phyloP scores from a whole-genome alignment of 2,113 vertebrate genomes.

The Rattus rattus region DNA sequence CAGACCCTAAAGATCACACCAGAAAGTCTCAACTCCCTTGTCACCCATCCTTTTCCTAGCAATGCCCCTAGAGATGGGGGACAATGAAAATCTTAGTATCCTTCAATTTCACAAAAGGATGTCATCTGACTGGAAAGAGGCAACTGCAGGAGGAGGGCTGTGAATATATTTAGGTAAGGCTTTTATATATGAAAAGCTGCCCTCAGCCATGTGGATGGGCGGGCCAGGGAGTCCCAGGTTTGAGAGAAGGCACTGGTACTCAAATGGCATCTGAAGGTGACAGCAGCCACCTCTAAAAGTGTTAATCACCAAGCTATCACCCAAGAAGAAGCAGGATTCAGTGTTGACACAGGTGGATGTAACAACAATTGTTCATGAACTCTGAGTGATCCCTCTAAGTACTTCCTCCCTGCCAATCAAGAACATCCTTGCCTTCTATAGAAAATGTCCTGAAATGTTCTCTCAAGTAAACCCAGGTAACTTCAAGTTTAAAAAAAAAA shows the following conservation, averaged over 20 bases:
- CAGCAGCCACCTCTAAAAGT: not conserved
- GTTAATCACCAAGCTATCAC: not conserved
- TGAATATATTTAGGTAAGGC: not conserved
- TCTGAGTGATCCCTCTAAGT: not conserved
- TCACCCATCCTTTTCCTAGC: not conserved
- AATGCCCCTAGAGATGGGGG: not conserved
- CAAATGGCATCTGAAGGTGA: not conserved
- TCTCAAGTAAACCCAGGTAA: not conserved
- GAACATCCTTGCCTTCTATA: not conserved
- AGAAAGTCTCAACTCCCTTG: not conserved
- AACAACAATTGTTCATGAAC: not conserved
- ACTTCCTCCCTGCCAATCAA: not conserved
- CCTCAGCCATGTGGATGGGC: too few species aligned
- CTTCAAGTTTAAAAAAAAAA: not conserved
- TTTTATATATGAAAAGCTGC: not conserved
- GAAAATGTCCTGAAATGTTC: not conserved
- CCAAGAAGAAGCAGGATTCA: not conserved
- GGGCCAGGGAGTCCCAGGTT: not conserved
- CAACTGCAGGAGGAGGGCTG: not conserved
- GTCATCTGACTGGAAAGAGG: not conserved
- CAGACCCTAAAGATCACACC: not conserved
- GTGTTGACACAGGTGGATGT: not conserved
- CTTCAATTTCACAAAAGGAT: not conserved
- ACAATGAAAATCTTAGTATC: not conserved
- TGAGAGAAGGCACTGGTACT: not conserved